These are phyloP conservation scores for Pollicipes pollicipes DNA, from an alignment of 1,140 invertebrate species.

Conservation along the genomic window DNA sequence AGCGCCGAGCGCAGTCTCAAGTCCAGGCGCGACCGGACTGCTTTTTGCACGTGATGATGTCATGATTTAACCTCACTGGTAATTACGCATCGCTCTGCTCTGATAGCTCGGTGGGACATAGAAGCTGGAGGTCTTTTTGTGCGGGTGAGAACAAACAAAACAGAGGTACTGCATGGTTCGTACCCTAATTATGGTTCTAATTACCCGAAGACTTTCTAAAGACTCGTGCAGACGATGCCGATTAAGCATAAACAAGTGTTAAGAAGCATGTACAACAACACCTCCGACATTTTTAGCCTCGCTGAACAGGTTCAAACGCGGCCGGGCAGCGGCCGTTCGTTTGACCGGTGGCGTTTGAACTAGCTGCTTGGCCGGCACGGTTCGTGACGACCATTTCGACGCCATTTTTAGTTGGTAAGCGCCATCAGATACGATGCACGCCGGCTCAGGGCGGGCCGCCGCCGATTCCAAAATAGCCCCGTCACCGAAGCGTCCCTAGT, in stretches of 20 bases:
- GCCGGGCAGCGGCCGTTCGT: too few species aligned
- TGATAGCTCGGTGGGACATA: neutral
- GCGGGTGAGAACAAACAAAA: neutral
- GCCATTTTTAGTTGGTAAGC: neutral
- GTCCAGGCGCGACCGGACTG: too few species aligned
- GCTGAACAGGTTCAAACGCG: neutral
- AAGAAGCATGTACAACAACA: neutral
- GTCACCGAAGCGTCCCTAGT: neutral
- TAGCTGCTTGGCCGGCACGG: too few species aligned
- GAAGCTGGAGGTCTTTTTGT: too few species aligned
- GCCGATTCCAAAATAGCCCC: neutral
- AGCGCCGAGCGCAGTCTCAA: too few species aligned
- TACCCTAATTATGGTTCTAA: neutral
- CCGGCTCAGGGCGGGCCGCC: too few species aligned
- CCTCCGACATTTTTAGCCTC: neutral
- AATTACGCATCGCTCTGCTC: neutral
- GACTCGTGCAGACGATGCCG: neutral
- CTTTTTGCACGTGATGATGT: neutral
- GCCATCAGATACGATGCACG: neutral
- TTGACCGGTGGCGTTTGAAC: too few species aligned
- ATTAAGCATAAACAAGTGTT: neutral
- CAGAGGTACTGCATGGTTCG: neutral
- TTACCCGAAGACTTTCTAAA: neutral
- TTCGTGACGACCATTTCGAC: neutral
- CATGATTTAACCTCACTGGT: neutral